Conservation (phyloP, 2,797 vertebrate genomes). For the Sebastes cheni region DNA sequence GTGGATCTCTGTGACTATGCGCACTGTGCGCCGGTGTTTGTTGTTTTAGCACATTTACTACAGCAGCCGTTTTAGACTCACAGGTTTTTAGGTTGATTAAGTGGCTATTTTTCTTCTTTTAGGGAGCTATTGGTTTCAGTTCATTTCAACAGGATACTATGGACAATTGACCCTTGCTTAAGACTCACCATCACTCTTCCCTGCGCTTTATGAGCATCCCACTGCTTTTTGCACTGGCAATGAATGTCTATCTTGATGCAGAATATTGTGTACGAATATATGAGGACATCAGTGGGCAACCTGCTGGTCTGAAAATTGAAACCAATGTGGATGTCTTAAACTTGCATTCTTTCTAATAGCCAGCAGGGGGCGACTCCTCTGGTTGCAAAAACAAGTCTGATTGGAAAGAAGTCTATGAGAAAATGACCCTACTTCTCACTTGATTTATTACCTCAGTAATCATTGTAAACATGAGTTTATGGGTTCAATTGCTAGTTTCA, state of each 20-base stretch:
- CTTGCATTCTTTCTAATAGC: neutral
- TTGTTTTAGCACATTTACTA: slow-evolving; percentile 29
- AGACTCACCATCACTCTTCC: neutral
- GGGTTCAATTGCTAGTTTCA: rapidly evolving
- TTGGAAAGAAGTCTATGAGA: neutral
- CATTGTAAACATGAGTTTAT: neutral
- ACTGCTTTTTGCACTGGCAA: neutral
- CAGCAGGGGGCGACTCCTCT: neutral
- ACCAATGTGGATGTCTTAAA: neutral
- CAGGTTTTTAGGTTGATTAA: slow-evolving; percentile 23
- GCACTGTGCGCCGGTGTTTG: slow-evolving; percentile 14
- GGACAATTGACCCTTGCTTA: neutral
- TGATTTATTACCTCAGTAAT: neutral
- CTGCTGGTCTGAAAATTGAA: neutral
- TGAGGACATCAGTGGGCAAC: neutral
- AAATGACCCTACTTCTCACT: neutral
- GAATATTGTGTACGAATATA: neutral
- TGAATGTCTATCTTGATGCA: neutral
- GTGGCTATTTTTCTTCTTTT: neutral
- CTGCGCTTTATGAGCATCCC: neutral
- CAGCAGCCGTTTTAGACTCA: neutral
- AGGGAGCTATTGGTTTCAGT: slow-evolving; percentile 1
- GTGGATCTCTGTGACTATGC: slow-evolving; percentile 7
- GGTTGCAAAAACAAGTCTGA: neutral
- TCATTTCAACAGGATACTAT: slow-evolving; percentile 9